Base-by-base conservation (phyloP, 2,797 vertebrate genomes). In the Arctocebus calabarensis region DNA sequence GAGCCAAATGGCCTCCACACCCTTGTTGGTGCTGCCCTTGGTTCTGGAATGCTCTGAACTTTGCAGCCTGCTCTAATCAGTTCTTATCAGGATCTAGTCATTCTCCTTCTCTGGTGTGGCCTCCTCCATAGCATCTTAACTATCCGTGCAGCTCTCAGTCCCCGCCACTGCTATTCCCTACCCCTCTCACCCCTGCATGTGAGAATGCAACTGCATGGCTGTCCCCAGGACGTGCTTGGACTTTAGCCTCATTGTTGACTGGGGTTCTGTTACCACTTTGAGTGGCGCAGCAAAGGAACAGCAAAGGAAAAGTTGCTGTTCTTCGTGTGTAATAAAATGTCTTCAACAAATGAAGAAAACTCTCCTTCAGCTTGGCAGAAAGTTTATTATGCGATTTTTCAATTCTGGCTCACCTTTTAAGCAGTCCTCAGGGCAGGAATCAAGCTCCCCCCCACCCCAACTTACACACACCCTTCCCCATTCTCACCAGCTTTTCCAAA, bases 31-130 rank as follows among this genome's bases (percentile, higher is more conserved):
- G 6, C n/a, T 45, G 57, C 81, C 62, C n/a, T 32, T 68, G 55
- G n/a, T 85, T 92, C 34, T 32, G 40, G 61, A 94, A 93, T 40
- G 75, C 34, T 52, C 81, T 96, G 23, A 43, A 16, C 11, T 75
- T 29, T 29, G 27, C 40, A 34, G 6, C 43, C 85, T 62, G 0
- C 83, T 75, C 86, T 73, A 16, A n/a, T n/a, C 43, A 37, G 40
- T 75, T 68, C 74, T 68, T 32, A 59, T 66, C 73, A 34, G 57
- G 22, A 79, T 25, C 59, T 59, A 55, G n/a, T 34, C 5, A 68
- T 52, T 68, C 20, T 14, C 43, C 12, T 19, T 87, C 22, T 20
- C 27, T 23, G 14, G 29, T 17, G 22, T 4, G 3, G 19, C 19
- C 5, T 64, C 59, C 12, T 62, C 37, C 59, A 5, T 5, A n/a